A percentile compares a stretch with the other conserved stretches of the same genome.
These are phyloP conservation scores for Ochropacha duplaris DNA, from an alignment of 2,888 invertebrate genomes.

Conservation along the genomic window DNA sequence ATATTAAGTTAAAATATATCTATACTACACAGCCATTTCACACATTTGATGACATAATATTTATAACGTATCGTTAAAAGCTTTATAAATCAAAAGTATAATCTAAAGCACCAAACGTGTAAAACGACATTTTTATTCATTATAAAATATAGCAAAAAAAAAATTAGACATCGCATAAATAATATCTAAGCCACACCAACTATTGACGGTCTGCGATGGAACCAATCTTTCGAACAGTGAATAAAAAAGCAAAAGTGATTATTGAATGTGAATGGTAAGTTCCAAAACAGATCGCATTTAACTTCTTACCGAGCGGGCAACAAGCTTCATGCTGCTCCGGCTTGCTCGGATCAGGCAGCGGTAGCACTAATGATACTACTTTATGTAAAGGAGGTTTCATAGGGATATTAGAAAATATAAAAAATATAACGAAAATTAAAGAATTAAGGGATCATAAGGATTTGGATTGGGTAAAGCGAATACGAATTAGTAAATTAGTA, in stretches of 20 bases:
- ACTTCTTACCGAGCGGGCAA: constrained; percentile 91
- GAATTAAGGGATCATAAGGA: constrained; percentile 55
- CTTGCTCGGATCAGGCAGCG: constrained; percentile 92
- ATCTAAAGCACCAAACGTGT: constrained; percentile 54
- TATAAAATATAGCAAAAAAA: constrained; percentile 35
- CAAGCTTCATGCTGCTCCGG: constrained; percentile 95
- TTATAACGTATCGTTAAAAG: constrained; percentile 21
- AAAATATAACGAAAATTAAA: constrained; percentile 52
- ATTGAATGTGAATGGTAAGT: constrained; percentile 26
- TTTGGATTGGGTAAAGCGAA: constrained; percentile 75
- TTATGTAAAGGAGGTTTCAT: constrained; percentile 63
- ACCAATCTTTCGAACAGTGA: constrained; percentile 35
- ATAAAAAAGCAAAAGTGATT: constrained; percentile 26
- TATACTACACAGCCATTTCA: constrained; percentile 43
- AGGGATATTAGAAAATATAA: constrained; percentile 71
- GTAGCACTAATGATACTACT: constrained; percentile 89
- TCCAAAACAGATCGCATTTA: constrained; percentile 48
- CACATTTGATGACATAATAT: constrained; percentile 46
- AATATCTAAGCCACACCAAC: constrained; percentile 70
- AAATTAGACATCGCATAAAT: constrained; percentile 46
- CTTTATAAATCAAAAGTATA: constrained; percentile 22
- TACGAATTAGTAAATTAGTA: constrained; percentile 83
- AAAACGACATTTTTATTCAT: constrained; percentile 39
- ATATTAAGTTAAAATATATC: constrained; percentile 24
- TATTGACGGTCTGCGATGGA: constrained; percentile 53